phyloP scores from a whole-genome alignment of 2,113 vertebrate genomes.

The Brachypteracias leptosomus region DNA sequence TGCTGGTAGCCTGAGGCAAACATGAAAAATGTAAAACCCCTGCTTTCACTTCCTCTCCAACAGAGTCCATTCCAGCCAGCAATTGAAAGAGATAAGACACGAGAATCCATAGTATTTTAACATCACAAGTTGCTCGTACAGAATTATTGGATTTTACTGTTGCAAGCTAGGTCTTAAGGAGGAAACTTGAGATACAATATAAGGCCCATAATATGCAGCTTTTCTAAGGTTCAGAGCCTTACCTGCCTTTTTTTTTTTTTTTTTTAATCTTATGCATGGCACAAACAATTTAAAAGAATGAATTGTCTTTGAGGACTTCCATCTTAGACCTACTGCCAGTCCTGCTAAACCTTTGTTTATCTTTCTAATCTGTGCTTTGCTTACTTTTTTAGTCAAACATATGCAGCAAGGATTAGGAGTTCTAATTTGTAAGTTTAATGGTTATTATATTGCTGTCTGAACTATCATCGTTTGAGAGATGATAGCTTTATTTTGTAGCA shows the following conservation, averaged over 20 bases:
- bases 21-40: neutral
- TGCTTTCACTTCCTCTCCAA: constrained; percentile 13
- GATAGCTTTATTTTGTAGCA: neutral
- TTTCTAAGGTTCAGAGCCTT: neutral
- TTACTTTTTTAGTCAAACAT: neutral
- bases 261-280: neutral
- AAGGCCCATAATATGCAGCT: neutral
- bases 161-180: neutral
- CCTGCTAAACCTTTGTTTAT: neutral
- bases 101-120: neutral
- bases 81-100: neutral
- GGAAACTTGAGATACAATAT: neutral
- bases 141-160: neutral
- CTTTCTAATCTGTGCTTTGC: neutral
- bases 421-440: neutral
- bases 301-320: neutral
- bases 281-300: neutral
- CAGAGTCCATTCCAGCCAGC: neutral
- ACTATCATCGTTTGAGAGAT: neutral
- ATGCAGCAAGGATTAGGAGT: neutral
- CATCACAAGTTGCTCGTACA: neutral
- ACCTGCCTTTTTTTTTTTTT: neutral
- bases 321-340: neutral
- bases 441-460: neutral
- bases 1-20: constrained; percentile 13